These are phyloP conservation scores for Malurus cyaneus DNA, from an alignment of 2,113 vertebrate genomes.

Conservation along the genomic window DNA sequence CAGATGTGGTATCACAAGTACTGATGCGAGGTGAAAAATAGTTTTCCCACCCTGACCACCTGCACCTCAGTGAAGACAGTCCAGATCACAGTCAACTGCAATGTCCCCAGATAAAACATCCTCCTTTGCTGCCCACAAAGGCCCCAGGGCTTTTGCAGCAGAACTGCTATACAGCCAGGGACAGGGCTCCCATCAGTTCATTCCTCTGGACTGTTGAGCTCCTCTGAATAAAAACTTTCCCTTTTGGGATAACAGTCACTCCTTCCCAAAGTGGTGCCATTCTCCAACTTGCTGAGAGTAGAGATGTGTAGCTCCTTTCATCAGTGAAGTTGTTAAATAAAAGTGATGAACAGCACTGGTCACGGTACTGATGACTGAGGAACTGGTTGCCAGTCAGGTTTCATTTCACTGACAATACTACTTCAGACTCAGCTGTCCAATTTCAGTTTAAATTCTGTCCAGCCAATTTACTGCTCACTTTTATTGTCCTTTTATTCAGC, in stretches of 20 bases:
- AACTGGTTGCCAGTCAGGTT: background rate
- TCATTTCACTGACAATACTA: background rate
- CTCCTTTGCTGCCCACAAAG: background rate
- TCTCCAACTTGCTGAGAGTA: background rate
- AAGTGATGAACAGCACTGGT: background rate
- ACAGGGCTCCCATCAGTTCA: background rate
- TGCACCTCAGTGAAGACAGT: background rate
- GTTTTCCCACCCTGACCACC: background rate
- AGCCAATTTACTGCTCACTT: background rate
- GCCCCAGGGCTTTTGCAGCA: background rate
- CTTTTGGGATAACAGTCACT: background rate
- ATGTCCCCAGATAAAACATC: background rate
- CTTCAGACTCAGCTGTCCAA: background rate
- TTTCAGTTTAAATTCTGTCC: too few relatives aligned
- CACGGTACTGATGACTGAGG: background rate
- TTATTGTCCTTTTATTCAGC: background rate
- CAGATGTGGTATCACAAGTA: background rate
- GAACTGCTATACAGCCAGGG: background rate
- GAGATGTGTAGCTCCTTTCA: background rate
- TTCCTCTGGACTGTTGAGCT: background rate
- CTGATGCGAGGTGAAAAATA: background rate
- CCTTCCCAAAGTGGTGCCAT: background rate
- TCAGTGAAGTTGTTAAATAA: background rate
- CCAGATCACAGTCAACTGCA: background rate
- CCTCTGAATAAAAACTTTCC: background rate